These are phyloP conservation scores for Cerastis leucographa DNA, from an alignment of 2,888 invertebrate species.

Conservation along the genomic window DNA sequence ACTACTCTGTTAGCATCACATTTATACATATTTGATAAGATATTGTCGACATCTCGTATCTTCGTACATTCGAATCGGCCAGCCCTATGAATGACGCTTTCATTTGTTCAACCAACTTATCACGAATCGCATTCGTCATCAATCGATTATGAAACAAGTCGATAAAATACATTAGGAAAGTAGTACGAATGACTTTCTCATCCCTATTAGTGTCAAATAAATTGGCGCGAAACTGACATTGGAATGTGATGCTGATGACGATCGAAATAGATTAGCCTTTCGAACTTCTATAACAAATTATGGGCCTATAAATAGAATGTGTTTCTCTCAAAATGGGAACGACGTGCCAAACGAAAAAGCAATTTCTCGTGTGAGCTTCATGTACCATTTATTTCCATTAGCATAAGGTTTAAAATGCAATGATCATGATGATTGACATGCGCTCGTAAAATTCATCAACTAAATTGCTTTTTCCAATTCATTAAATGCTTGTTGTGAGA, in stretches of 20 bases:
- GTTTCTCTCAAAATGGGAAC: not conserved
- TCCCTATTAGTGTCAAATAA: not conserved
- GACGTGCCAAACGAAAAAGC: not conserved
- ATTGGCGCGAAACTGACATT: conserved; percentile 34
- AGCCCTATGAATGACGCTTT: not conserved
- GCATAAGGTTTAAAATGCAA: not conserved
- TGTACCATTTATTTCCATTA: not conserved
- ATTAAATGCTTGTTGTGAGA: too few species aligned
- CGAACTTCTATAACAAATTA: conserved; percentile 17
- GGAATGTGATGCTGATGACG: conserved; percentile 20
- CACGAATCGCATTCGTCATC: conserved; percentile 8
- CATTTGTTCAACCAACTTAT: conserved; percentile 47
- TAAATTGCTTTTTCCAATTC: too few species aligned
- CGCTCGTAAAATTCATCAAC: too few species aligned
- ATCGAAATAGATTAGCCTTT: not conserved
- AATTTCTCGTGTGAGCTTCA: not conserved
- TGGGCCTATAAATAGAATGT: not conserved
- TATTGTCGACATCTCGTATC: conserved; percentile 24
- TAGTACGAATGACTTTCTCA: conserved; percentile 9
- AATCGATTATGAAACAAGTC: conserved; percentile 4
- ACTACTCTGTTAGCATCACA: conserved; percentile 7
- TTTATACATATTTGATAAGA: conserved; percentile 7
- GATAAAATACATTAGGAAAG: conserved; percentile 4
- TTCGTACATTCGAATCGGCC: not conserved
- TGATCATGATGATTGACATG: not conserved